Evolutionary conservation across 92 coral and sea anemone genomes (phyloP).

Genomic region (Zoanthus solanderi): DNA sequence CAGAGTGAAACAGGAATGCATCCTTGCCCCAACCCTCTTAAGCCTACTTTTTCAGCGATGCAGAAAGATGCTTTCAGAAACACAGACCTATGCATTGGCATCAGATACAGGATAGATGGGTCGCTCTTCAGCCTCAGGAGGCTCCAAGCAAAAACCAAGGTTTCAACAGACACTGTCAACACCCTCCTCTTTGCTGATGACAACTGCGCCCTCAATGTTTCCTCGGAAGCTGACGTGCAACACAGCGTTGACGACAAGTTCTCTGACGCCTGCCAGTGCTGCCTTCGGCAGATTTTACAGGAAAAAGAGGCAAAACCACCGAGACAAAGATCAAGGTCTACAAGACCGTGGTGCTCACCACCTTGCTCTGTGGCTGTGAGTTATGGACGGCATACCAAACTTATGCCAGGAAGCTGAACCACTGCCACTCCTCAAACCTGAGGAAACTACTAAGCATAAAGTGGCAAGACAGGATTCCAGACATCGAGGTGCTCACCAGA

Average conservation of each 20-base stretch:
- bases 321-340: not conserved
- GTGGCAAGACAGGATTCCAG: no score
- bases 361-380: not conserved
- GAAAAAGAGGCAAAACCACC: not conserved
- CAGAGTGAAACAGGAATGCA: not conserved
- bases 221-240: not conserved
- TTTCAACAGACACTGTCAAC: not conserved
- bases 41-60: not conserved
- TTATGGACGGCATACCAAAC: not conserved
- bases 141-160: not conserved
- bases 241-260: no score
- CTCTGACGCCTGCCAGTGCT: not conserved
- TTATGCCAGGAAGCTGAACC: no score
- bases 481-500: no score
- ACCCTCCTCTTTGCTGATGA: not conserved
- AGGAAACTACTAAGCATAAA: no score
- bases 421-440: no score
- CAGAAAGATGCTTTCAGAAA: not conserved
- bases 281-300: conserved; percentile 1
- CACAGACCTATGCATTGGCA: not conserved
- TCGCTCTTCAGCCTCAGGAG: not conserved
- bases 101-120: not conserved
- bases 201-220: no score
- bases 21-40: not conserved
- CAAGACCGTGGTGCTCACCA: not conserved